Percentiles rank a stretch among this genome's conserved stretches.
Conservation (phyloP, 2,797 vertebrate species). For the Dromococcyx pavoninus region DNA sequence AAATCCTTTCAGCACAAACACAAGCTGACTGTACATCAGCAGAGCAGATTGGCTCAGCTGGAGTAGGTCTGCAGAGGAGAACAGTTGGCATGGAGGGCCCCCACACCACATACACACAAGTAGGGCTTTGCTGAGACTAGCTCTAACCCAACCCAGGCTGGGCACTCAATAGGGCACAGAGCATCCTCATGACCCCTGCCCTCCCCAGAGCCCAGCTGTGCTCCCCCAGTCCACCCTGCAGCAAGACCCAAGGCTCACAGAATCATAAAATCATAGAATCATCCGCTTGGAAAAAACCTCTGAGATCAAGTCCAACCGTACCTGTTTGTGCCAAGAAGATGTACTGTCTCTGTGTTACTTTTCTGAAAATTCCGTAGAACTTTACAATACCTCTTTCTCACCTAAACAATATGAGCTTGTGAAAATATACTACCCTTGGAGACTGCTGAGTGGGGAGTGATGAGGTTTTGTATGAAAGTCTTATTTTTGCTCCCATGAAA, state of each 20-base stretch:
- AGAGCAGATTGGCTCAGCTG: not conserved
- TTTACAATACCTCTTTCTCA: not conserved
- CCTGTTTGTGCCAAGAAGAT: not conserved
- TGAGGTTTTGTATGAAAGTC: fast-evolving
- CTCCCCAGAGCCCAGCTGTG: fast-evolving
- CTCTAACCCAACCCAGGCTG: not conserved
- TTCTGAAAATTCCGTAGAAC: not conserved
- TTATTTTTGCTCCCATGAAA: not conserved
- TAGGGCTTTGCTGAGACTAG: not conserved
- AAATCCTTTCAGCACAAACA: not conserved
- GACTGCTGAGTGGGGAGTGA: not conserved
- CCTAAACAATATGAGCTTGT: not conserved
- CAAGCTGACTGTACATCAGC: not conserved
- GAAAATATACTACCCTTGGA: not conserved
- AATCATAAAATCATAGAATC: too few relatives aligned
- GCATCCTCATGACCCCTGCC: fast-evolving
- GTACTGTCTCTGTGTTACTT: not conserved
- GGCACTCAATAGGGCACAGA: not conserved
- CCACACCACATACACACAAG: too few relatives aligned
- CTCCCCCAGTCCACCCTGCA: not conserved
- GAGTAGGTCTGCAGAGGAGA: not conserved
- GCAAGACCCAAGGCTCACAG: fast-evolving
- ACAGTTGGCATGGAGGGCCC: fast-evolving
- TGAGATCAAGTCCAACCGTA: too few relatives aligned
- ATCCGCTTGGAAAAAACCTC: too few relatives aligned